Evolutionary conservation across 2,888 invertebrate species (phyloP).

Genomic region (Sturmia bella): DNA sequence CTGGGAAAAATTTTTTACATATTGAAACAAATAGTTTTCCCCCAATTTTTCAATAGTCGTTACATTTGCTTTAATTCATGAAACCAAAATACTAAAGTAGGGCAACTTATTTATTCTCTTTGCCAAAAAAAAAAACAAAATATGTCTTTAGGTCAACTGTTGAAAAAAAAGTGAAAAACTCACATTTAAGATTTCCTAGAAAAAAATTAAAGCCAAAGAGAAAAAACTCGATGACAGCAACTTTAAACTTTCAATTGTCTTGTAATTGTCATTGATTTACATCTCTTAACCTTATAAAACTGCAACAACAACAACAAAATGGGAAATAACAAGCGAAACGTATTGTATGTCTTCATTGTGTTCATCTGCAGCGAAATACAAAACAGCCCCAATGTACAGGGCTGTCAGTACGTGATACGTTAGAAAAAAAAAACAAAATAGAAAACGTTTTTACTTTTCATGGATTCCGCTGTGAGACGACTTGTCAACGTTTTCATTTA

Average conservation of each 20-base stretch:
- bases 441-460: constrained; percentile 37
- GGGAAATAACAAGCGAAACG: constrained; percentile 43
- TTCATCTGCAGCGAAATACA: neutral
- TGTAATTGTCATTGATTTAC: constrained; percentile 69
- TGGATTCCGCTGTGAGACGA: constrained; percentile 57
- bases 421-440: neutral
- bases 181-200: constrained; percentile 40
- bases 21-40: too few species aligned
- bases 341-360: constrained; percentile 60
- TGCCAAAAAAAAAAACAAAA: neutral
- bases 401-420: constrained; percentile 37
- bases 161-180: constrained; percentile 24
- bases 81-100: neutral
- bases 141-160: constrained; percentile 52
- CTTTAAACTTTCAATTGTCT: constrained; percentile 66
- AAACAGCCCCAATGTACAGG: neutral
- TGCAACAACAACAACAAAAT: neutral
- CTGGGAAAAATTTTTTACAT: too few species aligned
- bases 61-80: neutral
- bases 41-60: too few species aligned
- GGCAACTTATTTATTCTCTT: neutral
- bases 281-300: constrained; percentile 59
- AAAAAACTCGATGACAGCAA: constrained; percentile 5
- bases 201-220: constrained; percentile 7
- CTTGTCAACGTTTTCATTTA: constrained; percentile 59